Conservation (phyloP, 2,113 vertebrate genomes). For the Scomber scombrus region DNA sequence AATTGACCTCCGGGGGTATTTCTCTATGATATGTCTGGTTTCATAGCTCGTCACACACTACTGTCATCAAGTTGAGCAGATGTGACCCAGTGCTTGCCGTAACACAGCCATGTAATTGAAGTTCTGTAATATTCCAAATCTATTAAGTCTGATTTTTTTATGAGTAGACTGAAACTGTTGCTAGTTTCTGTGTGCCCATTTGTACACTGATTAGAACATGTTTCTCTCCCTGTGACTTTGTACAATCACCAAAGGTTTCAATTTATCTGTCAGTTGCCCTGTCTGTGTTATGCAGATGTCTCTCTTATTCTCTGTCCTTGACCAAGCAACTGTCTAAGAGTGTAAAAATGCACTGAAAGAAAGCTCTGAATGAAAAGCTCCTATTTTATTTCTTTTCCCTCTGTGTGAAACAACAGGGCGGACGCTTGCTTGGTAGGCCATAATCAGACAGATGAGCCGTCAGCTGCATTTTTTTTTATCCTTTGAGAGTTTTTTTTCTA, state of each 20-base stretch:
- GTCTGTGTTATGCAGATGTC: neutral
- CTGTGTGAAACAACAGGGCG: conserved; percentile 32
- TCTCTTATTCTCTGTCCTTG: neutral
- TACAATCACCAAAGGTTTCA: neutral
- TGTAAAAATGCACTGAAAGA: neutral
- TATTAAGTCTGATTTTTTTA: conserved; percentile 6
- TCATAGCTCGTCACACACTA: conserved; percentile 59
- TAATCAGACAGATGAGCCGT: conserved; percentile 49
- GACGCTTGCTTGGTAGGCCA: conserved; percentile 13
- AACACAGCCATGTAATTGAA: conserved; percentile 49
- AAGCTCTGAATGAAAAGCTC: neutral
- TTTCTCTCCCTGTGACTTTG: neutral
- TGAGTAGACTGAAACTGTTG: neutral
- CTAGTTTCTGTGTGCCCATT: neutral
- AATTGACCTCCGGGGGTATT: conserved; percentile 66
- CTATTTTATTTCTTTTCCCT: conserved; percentile 7
- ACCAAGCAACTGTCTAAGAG: neutral
- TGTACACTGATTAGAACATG: neutral
- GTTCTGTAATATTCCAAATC: conserved; percentile 45
- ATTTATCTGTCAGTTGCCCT: neutral
- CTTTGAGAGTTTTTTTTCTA: conserved; percentile 13
- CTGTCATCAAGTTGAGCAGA: conserved; percentile 69
- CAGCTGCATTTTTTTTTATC: conserved; percentile 12
- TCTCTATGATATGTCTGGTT: conserved; percentile 68
- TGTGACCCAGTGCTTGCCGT: conserved; percentile 49